Percentiles rank a stretch among this genome's conserved stretches.
Evolutionary conservation across 2,797 vertebrate genomes (phyloP).

Genomic region (Myripristis jacobus): DNA sequence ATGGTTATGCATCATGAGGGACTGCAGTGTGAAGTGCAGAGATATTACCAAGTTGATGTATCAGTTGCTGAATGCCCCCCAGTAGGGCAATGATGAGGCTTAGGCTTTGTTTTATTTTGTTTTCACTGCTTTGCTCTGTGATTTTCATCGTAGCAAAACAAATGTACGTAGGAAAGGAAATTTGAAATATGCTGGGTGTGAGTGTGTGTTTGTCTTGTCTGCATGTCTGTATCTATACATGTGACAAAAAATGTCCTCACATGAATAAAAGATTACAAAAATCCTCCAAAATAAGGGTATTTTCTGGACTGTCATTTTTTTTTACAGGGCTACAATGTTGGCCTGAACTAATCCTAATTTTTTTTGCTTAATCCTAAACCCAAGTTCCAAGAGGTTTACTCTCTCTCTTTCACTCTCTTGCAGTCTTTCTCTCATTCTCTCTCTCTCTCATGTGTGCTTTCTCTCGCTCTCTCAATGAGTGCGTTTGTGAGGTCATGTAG

Average conservation of each 20-base stretch:
- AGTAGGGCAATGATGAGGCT: conserved; percentile 14
- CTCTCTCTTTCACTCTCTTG: too few relatives aligned
- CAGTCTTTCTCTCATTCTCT: too few relatives aligned
- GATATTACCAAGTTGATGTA: conserved; percentile 8
- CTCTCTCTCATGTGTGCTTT: too few relatives aligned
- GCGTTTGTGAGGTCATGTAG: too few relatives aligned
- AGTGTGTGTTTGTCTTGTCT: background rate
- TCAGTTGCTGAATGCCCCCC: conserved; percentile 31
- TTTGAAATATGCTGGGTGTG: background rate
- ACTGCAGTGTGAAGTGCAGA: background rate
- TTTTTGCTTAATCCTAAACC: too few relatives aligned
- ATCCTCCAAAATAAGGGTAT: too few relatives aligned
- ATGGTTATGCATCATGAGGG: conserved; percentile 17
- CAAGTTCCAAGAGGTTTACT: too few relatives aligned
- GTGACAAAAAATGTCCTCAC: background rate
- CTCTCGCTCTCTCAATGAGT: too few relatives aligned
- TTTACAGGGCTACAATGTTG: too few relatives aligned
- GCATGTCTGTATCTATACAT: background rate
- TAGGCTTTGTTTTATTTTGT: conserved; percentile 1
- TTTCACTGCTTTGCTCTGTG: conserved; percentile 19
- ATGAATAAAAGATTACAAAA: too few relatives aligned
- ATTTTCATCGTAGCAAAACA: background rate
- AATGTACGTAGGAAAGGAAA: conserved; percentile 2
- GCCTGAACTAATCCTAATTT: too few relatives aligned
- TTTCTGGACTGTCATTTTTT: too few relatives aligned